These are phyloP conservation scores for Hydractinia symbiolongicarpus DNA, from an alignment of 30 jellyfish, hydroid and myxozoan genomes.

Conservation along the genomic window DNA sequence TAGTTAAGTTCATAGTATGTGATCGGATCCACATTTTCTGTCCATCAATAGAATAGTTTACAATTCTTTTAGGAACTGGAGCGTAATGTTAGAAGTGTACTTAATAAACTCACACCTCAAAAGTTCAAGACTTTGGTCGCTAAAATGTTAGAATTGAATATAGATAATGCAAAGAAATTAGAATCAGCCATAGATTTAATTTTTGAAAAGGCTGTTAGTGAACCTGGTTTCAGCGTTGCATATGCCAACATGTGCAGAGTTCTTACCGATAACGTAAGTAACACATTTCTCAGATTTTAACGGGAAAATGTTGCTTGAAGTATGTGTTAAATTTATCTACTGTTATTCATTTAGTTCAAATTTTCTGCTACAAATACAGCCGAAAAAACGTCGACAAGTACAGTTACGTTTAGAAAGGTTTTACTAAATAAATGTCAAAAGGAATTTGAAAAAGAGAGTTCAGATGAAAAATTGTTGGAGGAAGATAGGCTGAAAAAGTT, in stretches of 20 bases:
- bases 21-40: neutral
- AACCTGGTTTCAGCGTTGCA: constrained; percentile 86
- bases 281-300: neutral
- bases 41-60: neutral
- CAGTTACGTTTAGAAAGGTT: constrained; percentile 43
- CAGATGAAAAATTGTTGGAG: constrained; percentile 60
- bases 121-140: constrained; percentile 69
- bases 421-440: constrained; percentile 61
- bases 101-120: constrained; percentile 93
- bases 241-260: constrained; percentile 81
- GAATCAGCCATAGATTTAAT: constrained; percentile 74
- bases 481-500: constrained; percentile 50
- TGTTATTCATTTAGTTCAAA: neutral
- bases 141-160: constrained; percentile 51
- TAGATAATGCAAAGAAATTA: constrained; percentile 48
- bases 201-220: constrained; percentile 83
- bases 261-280: constrained; percentile 48
- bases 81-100: constrained; percentile 62
- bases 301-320: neutral
- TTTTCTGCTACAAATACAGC: neutral
- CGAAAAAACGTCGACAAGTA: neutral
- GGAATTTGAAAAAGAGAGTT: constrained; percentile 76
- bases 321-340: neutral
- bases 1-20: neutral
- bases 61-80: constrained; percentile 52